Evolutionary conservation across 2,888 invertebrate species (phyloP), one percentile per base, ranked within the genome.

Genomic region (Vesta saturnalis): DNA sequence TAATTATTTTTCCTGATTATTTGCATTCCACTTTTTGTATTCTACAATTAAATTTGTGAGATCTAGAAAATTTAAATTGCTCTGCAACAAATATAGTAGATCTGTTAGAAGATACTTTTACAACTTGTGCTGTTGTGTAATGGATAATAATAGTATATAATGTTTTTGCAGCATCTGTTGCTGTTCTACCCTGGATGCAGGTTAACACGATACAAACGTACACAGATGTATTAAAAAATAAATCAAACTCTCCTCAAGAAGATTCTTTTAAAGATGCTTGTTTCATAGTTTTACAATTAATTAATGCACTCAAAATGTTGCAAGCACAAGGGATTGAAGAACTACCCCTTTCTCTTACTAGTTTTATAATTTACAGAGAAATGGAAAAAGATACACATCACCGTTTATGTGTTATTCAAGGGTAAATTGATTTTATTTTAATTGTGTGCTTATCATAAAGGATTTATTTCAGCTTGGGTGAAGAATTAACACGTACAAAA

Each of bases 311-410:
- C 73, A 94, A 94, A 81, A 91, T 90, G 78, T 85, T 95, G 19
- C 94, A 95, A 82, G 92, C 93, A 0, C 89, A 93, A 73, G 94
- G 94, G 1, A 90, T 93, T 19, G 94, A 95, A 79, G 94, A 94
- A 76, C 87, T 93, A 35, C 89, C 92, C 0, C 86, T 90, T 55
- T 88, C 89, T 71, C 82, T 94, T 66, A 89, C 90, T 30, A 91
- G 92, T 72, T 91, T 94, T 74, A 88, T 94, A 8, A 86, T 94
- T 4, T 87, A 92, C 73, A 90, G 90, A 77, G 94, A 88, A 75
- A 82, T 86, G 73, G 89, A 90, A 60, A 88, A 88, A 77, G 89
- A 89, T 72, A 81, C 85, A 5, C 87, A 89, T 75, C 91, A 91
- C 60, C 85, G 92, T 76, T 85, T 94, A 70, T 93, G 91, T 82